These are phyloP conservation scores for Apis laboriosa DNA, from an alignment of 1,140 invertebrate genomes.

Conservation along the genomic window DNA sequence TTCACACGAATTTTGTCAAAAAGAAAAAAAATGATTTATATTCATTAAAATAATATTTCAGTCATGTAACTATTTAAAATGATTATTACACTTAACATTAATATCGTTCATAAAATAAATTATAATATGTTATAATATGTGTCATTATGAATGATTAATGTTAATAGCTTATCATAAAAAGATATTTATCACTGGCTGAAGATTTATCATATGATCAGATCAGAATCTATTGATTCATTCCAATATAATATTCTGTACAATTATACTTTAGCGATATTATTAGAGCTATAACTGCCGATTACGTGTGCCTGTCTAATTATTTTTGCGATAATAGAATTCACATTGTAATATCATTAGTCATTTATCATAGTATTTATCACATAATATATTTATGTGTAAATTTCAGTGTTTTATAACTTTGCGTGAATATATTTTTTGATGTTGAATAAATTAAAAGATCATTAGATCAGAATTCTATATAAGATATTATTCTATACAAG, in stretches of 20 bases:
- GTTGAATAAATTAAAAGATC: conserved; percentile 2
- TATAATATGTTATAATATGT: not conserved
- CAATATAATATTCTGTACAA: conserved; percentile 12
- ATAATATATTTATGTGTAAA: conserved; percentile 15
- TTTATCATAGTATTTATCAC: conserved; percentile 2
- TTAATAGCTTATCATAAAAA: not conserved
- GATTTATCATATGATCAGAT: conserved; percentile 60
- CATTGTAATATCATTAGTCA: conserved; percentile 12
- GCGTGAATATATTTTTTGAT: conserved; percentile 21
- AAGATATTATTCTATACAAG: conserved; percentile 19
- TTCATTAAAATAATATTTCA: not conserved
- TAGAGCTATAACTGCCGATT: conserved; percentile 37
- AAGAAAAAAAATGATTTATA: not conserved
- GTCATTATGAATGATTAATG: conserved; percentile 27
- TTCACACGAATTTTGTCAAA: not conserved
- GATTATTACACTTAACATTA: not conserved
- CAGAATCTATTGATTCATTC: conserved; percentile 51
- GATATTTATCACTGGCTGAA: conserved; percentile 33
- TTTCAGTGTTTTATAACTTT: conserved; percentile 17
- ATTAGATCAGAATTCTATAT: conserved; percentile 5
- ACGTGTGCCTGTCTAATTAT: conserved; percentile 3
- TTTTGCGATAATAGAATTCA: conserved; percentile 16
- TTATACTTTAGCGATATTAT: conserved; percentile 19
- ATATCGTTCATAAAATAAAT: not conserved
- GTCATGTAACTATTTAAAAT: not conserved